phyloP scores from a whole-genome alignment of 2,797 vertebrate genomes.

The Rhinophrynus dorsalis region DNA sequence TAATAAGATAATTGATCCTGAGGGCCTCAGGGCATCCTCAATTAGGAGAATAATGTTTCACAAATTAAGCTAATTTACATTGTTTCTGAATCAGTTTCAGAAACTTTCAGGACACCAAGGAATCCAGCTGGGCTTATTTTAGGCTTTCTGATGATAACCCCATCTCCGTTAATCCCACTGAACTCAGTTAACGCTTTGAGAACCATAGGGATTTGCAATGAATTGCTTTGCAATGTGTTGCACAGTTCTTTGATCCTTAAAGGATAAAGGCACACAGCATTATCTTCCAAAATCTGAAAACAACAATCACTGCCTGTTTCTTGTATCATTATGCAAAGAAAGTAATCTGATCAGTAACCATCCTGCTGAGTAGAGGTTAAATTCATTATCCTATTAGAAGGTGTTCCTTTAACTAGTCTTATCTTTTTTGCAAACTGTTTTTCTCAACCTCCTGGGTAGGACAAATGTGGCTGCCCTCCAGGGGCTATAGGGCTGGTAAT shows the following conservation, averaged over 20 bases:
- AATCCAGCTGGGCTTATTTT: background rate
- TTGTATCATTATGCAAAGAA: background rate
- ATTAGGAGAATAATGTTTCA: constrained; percentile 21
- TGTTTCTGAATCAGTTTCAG: background rate
- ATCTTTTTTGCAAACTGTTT: constrained; percentile 6
- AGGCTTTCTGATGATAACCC: background rate
- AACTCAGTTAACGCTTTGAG: too few relatives aligned
- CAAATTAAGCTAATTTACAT: constrained; percentile 41
- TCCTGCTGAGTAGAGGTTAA: background rate
- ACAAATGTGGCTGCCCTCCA: too few relatives aligned
- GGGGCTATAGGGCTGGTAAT: too few relatives aligned
- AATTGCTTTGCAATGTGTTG: too few relatives aligned
- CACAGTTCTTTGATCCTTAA: too few relatives aligned
- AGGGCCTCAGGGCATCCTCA: background rate
- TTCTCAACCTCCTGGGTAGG: constrained; percentile 21
- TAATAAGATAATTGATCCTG: constrained; percentile 31
- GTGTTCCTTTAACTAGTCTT: constrained; percentile 1
- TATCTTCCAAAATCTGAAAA: background rate
- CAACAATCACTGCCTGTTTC: background rate
- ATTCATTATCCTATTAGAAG: constrained; percentile 31
- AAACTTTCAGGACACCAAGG: background rate
- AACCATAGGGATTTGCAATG: too few relatives aligned
- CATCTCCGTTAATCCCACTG: constrained; percentile 22
- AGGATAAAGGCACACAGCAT: constrained; percentile 1
- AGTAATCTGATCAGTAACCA: background rate